phyloP scores from a whole-genome alignment of 2,888 invertebrate species.

The Drosophila kanekoi region DNA sequence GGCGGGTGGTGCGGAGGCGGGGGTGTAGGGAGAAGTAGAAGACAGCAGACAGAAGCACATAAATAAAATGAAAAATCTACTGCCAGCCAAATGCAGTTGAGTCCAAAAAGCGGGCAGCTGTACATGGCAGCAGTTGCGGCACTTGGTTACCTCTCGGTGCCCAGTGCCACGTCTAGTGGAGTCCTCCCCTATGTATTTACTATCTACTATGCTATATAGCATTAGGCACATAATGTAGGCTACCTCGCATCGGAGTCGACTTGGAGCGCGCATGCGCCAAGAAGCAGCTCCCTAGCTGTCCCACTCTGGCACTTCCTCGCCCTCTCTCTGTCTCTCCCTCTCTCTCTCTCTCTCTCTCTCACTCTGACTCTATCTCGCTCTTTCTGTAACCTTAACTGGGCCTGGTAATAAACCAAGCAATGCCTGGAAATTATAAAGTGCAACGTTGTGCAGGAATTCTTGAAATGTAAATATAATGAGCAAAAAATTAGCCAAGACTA shows the following conservation, averaged over 20 bases:
- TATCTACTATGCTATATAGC: slow-evolving; percentile 35
- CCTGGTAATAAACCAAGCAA: slow-evolving; percentile 68
- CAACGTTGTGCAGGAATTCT: slow-evolving; percentile 65
- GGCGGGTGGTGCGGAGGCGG: background rate
- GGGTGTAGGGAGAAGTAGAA: slow-evolving; percentile 10
- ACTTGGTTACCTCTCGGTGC: slow-evolving; percentile 54
- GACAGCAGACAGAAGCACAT: slow-evolving; percentile 70
- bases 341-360: slow-evolving; percentile 10
- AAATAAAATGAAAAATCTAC: slow-evolving; percentile 82
- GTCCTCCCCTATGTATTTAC: slow-evolving; percentile 47
- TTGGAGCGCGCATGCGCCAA: slow-evolving; percentile 59
- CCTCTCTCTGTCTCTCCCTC: slow-evolving; percentile 10
- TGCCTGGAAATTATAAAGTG: slow-evolving; percentile 75
- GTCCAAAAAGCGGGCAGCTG: slow-evolving; percentile 44
- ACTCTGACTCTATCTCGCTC: background rate
- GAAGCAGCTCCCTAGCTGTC: slow-evolving; percentile 44
- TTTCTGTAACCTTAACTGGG: slow-evolving; percentile 20
- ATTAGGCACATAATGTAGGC: slow-evolving; percentile 79
- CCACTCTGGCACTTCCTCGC: slow-evolving; percentile 35
- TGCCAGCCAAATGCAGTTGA: slow-evolving; percentile 76
- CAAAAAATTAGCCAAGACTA: slow-evolving; percentile 74
- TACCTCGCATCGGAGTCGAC: slow-evolving; percentile 44
- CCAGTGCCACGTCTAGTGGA: slow-evolving; percentile 21
- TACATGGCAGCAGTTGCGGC: slow-evolving; percentile 49
- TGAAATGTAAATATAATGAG: slow-evolving; percentile 80